Evolutionary conservation across 2,797 vertebrate species (phyloP).

Genomic region (Anisognathus igniventris): DNA sequence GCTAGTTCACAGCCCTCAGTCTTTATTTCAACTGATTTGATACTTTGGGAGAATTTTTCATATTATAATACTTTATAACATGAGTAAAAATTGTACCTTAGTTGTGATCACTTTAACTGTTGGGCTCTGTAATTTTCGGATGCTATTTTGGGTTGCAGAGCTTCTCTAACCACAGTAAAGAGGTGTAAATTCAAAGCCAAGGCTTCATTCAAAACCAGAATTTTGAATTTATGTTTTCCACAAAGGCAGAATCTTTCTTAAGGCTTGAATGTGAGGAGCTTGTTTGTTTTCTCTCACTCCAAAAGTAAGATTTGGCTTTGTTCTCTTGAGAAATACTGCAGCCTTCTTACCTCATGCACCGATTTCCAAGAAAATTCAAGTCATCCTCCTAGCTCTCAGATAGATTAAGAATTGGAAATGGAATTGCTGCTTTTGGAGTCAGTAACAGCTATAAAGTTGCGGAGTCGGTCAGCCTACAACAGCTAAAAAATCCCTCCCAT

Average conservation of each 20-base stretch:
- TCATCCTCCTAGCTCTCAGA: neutral
- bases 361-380: neutral
- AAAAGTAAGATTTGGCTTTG: neutral
- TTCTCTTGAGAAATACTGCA: neutral
- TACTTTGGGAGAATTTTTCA: neutral
- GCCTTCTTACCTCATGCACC: neutral
- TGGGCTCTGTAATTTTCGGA: neutral
- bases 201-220: neutral
- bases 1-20: neutral
- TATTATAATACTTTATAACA: neutral
- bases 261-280: neutral
- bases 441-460: neutral
- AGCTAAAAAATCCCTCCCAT: conserved; percentile 13
- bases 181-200: neutral
- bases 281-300: neutral
- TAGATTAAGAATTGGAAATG: neutral
- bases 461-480: neutral
- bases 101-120: neutral
- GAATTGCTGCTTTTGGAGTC: conserved; percentile 9
- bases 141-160: neutral
- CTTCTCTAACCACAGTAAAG: neutral
- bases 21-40: neutral
- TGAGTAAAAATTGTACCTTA: neutral
- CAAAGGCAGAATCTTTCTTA: neutral
- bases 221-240: neutral